Evolutionary conservation across 2,797 vertebrate species (phyloP).

Genomic region (Leuciscus waleckii): DNA sequence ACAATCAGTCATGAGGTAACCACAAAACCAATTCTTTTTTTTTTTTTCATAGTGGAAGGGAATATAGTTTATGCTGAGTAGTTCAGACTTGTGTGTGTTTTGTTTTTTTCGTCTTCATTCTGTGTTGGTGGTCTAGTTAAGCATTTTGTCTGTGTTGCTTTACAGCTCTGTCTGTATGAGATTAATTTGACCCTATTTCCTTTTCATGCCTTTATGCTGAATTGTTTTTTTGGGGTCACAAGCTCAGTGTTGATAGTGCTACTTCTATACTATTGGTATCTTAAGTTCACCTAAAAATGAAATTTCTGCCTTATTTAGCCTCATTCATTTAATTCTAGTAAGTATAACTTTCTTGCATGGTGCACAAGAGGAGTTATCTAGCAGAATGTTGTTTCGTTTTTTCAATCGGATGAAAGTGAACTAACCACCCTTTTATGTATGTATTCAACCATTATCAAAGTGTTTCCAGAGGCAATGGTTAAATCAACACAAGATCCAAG

Average conservation of each 20-base stretch:
- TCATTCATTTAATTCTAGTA: neutral
- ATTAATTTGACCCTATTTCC: neutral
- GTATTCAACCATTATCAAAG: no score
- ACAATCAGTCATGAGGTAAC: constrained; percentile 8
- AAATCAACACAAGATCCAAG: neutral
- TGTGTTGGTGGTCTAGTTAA: neutral
- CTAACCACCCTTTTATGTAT: neutral
- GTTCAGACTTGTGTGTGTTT: neutral
- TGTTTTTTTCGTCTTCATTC: neutral
- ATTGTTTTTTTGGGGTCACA: neutral
- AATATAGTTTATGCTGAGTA: constrained; percentile 9
- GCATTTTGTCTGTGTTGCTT: neutral
- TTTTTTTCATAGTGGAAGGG: neutral
- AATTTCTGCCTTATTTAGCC: neutral
- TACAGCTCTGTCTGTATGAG: neutral
- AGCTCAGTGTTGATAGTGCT: neutral
- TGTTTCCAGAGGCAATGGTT: neutral
- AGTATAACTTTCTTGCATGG: neutral
- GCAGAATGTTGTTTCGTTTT: neutral
- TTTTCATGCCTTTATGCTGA: neutral
- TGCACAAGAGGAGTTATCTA: neutral
- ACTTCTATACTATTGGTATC: neutral
- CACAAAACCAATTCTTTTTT: neutral
- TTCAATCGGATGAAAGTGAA: neutral
- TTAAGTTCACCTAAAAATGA: neutral